Conservation (phyloP, 2,113 vertebrate species). For the Falcunculus frontatus region DNA sequence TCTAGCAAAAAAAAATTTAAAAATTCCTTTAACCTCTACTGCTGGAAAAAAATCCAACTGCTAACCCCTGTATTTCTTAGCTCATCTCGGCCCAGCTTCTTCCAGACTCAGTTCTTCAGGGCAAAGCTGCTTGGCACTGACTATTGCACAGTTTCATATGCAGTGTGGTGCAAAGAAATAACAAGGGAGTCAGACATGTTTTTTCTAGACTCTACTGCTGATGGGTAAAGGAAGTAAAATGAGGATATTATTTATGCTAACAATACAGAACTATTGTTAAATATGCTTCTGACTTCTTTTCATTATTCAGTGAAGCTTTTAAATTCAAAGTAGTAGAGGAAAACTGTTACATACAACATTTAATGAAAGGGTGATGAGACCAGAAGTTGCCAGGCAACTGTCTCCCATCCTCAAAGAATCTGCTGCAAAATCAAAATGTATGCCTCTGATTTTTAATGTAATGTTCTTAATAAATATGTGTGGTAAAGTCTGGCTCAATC, state of each 20-base stretch:
- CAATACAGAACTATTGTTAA: constrained; percentile 27
- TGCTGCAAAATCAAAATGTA: constrained; percentile 43
- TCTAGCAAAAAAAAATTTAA: not conserved
- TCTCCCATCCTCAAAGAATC: constrained; percentile 22
- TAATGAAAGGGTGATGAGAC: constrained; percentile 38
- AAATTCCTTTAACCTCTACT: not conserved
- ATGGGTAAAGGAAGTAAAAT: constrained; percentile 50
- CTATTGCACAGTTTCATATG: not conserved
- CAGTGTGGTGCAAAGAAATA: not conserved
- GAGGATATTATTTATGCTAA: constrained; percentile 49
- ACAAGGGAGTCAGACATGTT: not conserved
- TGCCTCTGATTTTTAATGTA: constrained; percentile 29
- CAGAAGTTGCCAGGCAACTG: constrained; percentile 21
- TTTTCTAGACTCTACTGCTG: constrained; percentile 21
- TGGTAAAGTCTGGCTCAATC: constrained; percentile 31
- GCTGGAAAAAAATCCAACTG: not conserved
- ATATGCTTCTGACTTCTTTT: constrained; percentile 22
- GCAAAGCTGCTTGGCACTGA: constrained; percentile 13
- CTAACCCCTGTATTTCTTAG: not conserved
- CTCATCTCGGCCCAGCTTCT: not conserved
- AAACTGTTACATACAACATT: constrained; percentile 32
- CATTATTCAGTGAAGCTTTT: constrained; percentile 44
- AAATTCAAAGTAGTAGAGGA: constrained; percentile 49
- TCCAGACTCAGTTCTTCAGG: not conserved
- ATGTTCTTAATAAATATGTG: constrained; percentile 1